These are phyloP conservation scores for Tylochromis polylepis DNA, from an alignment of 2,113 vertebrate species.

Conservation along the genomic window DNA sequence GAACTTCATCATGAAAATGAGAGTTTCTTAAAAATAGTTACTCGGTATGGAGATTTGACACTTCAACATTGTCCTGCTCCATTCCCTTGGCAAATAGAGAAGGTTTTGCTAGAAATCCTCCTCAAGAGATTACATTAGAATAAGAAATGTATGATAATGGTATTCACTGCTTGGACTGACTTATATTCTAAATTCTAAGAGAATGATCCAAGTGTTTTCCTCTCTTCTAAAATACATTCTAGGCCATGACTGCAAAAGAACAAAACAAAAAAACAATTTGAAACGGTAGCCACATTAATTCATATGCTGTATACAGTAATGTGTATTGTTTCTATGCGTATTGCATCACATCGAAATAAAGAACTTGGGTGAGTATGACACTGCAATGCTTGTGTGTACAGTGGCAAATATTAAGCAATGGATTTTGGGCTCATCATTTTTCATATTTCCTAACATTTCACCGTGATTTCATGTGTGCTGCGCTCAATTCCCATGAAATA, in stretches of 20 bases:
- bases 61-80: not conserved
- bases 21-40: not conserved
- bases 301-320: not conserved
- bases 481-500: constrained; percentile 17
- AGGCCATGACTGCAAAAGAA: not conserved
- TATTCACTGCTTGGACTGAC: not conserved
- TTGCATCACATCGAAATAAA: not conserved
- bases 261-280: not conserved
- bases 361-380: not conserved
- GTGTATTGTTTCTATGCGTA: not conserved
- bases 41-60: not conserved
- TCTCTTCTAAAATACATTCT: not conserved
- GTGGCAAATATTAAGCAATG: not conserved
- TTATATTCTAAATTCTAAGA: not conserved
- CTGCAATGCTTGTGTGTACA: not conserved
- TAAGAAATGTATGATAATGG: not conserved
- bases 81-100: not conserved
- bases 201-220: not conserved
- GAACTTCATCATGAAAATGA: not conserved
- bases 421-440: not conserved
- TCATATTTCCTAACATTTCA: constrained; percentile 4
- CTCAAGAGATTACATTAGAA: not conserved
- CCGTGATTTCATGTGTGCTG: not conserved
- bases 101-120: not conserved
- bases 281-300: not conserved